phyloP scores from a whole-genome alignment of 2,797 vertebrate species.

The Melanotaenia trifasciata region DNA sequence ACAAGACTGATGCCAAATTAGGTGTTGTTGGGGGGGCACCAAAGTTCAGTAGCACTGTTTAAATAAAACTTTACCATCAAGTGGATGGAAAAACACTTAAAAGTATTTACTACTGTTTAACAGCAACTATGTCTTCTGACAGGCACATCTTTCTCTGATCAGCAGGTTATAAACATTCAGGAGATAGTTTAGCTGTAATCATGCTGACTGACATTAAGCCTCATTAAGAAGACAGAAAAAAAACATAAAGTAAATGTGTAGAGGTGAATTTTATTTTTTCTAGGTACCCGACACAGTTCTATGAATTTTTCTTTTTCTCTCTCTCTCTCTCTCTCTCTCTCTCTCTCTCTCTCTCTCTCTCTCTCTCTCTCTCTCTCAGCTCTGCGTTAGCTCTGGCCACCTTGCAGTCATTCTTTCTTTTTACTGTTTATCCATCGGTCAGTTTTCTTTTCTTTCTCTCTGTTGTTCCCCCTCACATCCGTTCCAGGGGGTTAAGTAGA shows the following conservation, averaged over 20 bases:
- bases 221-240: neutral
- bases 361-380: conserved; percentile 2
- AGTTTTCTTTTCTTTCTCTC: conserved; percentile 41
- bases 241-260: neutral
- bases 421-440: conserved; percentile 46
- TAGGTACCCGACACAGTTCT: neutral
- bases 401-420: conserved; percentile 45
- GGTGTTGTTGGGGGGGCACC: too few species aligned
- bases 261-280: neutral
- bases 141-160: neutral
- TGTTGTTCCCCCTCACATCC: conserved; percentile 54
- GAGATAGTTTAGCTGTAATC: neutral
- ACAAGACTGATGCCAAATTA: too few species aligned
- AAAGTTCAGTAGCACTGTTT: too few species aligned
- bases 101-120: too few species aligned
- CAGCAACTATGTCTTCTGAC: too few species aligned
- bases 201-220: too few species aligned
- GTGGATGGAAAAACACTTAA: too few species aligned
- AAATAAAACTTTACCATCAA: too few species aligned
- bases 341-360: neutral
- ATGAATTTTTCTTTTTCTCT: neutral
- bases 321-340: too few species aligned
- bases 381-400: conserved; percentile 49
- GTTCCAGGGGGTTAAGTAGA: conserved; percentile 73
- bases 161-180: neutral